Conservation (phyloP, 2,797 vertebrate species). For the Myotis vivesi region DNA sequence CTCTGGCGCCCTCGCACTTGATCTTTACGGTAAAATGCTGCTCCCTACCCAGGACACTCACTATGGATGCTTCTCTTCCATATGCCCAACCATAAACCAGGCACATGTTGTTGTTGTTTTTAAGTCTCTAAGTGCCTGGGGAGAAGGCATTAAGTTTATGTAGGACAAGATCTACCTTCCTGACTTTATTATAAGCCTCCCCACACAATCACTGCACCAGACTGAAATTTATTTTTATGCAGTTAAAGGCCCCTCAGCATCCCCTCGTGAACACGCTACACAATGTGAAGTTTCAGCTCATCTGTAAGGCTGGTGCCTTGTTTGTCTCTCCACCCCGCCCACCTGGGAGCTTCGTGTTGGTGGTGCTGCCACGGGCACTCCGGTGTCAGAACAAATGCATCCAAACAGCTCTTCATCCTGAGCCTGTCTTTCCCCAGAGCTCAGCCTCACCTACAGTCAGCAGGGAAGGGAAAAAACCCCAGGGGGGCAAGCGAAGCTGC, state of each 20-base stretch:
- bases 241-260: not conserved
- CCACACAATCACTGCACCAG: not conserved
- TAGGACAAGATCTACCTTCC: not conserved
- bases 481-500: constrained; percentile 19
- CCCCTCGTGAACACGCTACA: not conserved
- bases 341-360: not conserved
- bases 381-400: constrained; percentile 11
- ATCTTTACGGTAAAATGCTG: not conserved
- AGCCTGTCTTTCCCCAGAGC: constrained; percentile 56
- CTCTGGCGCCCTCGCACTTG: not conserved
- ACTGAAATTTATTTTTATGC: not conserved
- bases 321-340: not conserved
- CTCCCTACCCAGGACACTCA: not conserved
- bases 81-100: not conserved
- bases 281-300: not conserved
- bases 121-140: not conserved
- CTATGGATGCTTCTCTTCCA: not conserved
- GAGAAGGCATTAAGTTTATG: not conserved
- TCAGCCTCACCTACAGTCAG: constrained; percentile 36
- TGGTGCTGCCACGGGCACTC: not conserved
- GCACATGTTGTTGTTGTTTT: not conserved
- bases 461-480: constrained; percentile 44
- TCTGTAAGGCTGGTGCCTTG: not conserved
- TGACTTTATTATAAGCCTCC: not conserved
- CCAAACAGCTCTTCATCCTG: constrained; percentile 44